Evolutionary conservation across 2,888 invertebrate genomes (phyloP).

Genomic region (Coelogynopora nodosa): DNA sequence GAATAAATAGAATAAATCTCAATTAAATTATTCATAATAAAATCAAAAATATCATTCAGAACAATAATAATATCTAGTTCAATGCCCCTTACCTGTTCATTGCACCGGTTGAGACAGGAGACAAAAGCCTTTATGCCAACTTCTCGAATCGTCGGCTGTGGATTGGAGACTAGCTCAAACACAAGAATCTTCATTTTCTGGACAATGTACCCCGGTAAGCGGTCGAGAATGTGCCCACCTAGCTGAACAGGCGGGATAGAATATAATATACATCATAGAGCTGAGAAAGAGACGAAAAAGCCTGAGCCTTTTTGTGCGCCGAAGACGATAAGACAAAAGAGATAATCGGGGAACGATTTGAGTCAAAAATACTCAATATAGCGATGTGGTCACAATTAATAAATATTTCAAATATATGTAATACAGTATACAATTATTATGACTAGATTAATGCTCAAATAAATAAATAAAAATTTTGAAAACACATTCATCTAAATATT

Average conservation of each 20-base stretch:
- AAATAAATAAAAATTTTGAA: too few relatives aligned
- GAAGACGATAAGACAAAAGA: background rate
- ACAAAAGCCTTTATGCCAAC: slow-evolving; percentile 56
- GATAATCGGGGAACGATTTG: too few relatives aligned
- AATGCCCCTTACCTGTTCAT: slow-evolving; percentile 53
- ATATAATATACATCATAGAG: background rate
- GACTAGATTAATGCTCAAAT: too few relatives aligned
- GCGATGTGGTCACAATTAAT: too few relatives aligned
- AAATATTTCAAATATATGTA: too few relatives aligned
- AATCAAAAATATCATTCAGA: background rate
- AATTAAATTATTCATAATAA: too few relatives aligned
- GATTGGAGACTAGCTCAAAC: slow-evolving; percentile 54
- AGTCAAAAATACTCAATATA: too few relatives aligned
- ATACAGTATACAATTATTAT: too few relatives aligned
- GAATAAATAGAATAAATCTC: too few relatives aligned
- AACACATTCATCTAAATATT: too few relatives aligned
- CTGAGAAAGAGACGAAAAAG: background rate
- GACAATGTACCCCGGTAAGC: slow-evolving; percentile 53
- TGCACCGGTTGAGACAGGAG: slow-evolving; percentile 54
- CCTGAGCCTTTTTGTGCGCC: background rate
- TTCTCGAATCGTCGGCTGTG: slow-evolving; percentile 58
- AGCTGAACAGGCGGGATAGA: background rate
- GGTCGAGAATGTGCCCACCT: slow-evolving; percentile 43
- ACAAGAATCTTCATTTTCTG: slow-evolving; percentile 52
- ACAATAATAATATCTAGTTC: background rate